phyloP scores from a whole-genome alignment of 2,797 vertebrate genomes.

The Semaprochilodus insignis region DNA sequence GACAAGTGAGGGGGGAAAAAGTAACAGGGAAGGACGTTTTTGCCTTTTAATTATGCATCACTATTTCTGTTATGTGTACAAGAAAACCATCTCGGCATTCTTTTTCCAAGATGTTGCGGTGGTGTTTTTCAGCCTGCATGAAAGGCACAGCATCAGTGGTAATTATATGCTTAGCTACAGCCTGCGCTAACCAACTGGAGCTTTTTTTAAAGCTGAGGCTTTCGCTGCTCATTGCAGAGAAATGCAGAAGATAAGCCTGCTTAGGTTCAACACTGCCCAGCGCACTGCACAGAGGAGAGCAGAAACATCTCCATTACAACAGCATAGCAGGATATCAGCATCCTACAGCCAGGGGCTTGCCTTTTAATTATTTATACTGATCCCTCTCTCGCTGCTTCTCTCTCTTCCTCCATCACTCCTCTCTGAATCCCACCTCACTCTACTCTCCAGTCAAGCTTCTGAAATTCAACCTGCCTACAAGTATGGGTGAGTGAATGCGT shows the following conservation, averaged over 20 bases:
- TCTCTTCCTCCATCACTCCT: constrained; percentile 29
- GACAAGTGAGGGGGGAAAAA: neutral
- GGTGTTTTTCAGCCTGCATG: constrained; percentile 32
- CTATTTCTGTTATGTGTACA: constrained; percentile 51
- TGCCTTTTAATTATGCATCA: constrained; percentile 44
- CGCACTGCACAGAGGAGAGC: neutral
- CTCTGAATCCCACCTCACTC: constrained; percentile 20
- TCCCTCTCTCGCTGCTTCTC: neutral
- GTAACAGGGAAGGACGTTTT: constrained; percentile 3
- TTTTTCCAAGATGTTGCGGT: constrained; percentile 41
- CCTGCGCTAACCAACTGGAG: constrained; percentile 17
- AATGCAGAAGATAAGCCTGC: neutral
- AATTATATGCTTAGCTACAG: constrained; percentile 44
- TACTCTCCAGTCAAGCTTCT: constrained; percentile 12
- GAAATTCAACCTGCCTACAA: neutral
- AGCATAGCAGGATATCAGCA: constrained; percentile 17
- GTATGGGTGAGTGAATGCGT: neutral
- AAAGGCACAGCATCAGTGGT: constrained; percentile 35
- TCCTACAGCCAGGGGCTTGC: constrained; percentile 2
- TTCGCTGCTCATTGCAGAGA: neutral
- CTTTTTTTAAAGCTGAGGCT: constrained; percentile 12
- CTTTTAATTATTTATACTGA: constrained; percentile 42
- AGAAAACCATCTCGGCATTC: constrained; percentile 32
- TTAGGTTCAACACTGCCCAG: neutral
- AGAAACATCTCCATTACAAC: constrained; percentile 5